Evolutionary conservation across 92 coral and sea anemone species (phyloP).

Genomic region (Blastomussa wellsi): DNA sequence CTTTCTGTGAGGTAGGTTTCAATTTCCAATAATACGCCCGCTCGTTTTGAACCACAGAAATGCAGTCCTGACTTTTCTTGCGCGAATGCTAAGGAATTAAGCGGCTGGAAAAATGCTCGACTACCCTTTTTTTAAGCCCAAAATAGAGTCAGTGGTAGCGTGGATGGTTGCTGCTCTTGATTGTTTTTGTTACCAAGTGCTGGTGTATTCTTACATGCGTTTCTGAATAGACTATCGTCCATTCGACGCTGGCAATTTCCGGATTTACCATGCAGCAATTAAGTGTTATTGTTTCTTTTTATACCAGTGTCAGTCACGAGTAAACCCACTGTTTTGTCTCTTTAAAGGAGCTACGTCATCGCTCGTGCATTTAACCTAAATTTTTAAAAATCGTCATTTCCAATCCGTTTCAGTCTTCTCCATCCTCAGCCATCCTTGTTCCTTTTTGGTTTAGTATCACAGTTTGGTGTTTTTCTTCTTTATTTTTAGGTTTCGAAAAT

Average conservation of each 20-base stretch:
- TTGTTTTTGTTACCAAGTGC: constrained; percentile 7
- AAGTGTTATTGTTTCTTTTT: background rate
- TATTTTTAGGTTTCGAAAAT: too few species aligned
- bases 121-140: background rate
- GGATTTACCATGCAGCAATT: constrained; percentile 16
- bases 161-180: background rate
- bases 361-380: too few species aligned
- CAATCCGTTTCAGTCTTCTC: too few species aligned
- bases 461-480: too few species aligned
- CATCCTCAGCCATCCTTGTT: too few species aligned
- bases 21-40: background rate
- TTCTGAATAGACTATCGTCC: constrained; percentile 34
- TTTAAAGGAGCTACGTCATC: too few species aligned
- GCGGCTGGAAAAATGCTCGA: background rate
- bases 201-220: constrained; percentile 19
- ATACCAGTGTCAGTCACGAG: background rate
- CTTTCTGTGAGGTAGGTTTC: constrained; percentile 17
- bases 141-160: background rate
- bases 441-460: too few species aligned
- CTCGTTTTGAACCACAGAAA: constrained; percentile 9
- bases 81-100: background rate
- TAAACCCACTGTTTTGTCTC: background rate
- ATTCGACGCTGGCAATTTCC: constrained; percentile 26
- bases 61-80: background rate
- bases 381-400: too few species aligned